phyloP scores from a whole-genome alignment of 2,113 vertebrate species.

The Empidonax alnorum region DNA sequence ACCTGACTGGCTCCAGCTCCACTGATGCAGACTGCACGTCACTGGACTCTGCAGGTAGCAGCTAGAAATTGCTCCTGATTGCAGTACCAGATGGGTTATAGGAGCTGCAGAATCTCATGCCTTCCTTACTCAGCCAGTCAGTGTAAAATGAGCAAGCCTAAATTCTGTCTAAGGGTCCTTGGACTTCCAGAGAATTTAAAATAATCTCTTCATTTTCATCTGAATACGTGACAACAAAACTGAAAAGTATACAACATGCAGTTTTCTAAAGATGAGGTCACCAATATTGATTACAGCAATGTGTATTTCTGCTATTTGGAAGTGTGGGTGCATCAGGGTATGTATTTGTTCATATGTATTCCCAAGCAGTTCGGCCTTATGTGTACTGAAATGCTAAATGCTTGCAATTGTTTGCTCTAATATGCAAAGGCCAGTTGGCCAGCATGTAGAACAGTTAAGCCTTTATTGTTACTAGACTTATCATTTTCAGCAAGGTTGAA shows the following conservation, averaged over 20 bases:
- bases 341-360: not conserved
- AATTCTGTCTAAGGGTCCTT: not conserved
- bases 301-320: not conserved
- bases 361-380: not conserved
- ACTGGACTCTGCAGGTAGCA: not conserved
- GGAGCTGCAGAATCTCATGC: not conserved
- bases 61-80: not conserved
- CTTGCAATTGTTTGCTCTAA: slow-evolving; percentile 33
- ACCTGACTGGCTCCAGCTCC: not conserved
- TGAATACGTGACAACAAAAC: not conserved
- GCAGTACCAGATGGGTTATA: not conserved
- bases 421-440: not conserved
- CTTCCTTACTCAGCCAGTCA: not conserved
- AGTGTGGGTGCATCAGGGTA: not conserved
- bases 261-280: not conserved
- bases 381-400: slow-evolving; percentile 10
- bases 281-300: not conserved
- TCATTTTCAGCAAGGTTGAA: slow-evolving; percentile 56
- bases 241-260: not conserved
- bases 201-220: not conserved
- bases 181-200: not conserved
- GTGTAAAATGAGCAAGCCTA: not conserved
- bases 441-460: slow-evolving; percentile 48
- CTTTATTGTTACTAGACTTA: slow-evolving; percentile 45
- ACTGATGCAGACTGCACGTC: not conserved